Percentiles rank a stretch among this genome's conserved stretches.
These are phyloP conservation scores for Limosa lapponica DNA, from an alignment of 2,797 vertebrate genomes.

Conservation along the genomic window DNA sequence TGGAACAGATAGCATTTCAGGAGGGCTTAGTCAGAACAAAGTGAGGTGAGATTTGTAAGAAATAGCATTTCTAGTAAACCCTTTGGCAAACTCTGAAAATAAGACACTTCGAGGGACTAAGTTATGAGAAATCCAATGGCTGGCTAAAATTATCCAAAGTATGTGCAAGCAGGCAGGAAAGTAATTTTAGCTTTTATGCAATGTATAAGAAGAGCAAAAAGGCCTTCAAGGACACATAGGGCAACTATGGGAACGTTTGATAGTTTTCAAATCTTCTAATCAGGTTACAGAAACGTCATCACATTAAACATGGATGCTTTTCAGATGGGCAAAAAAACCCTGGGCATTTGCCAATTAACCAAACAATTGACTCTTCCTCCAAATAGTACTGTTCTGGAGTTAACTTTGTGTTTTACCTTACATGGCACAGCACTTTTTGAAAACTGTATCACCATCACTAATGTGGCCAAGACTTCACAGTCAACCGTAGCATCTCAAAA, in stretches of 20 bases:
- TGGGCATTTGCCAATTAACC: neutral
- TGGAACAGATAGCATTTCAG: slow-evolving; percentile 22
- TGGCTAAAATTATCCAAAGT: slow-evolving; percentile 3
- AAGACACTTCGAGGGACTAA: neutral
- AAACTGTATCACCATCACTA: neutral
- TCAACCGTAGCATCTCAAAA: neutral
- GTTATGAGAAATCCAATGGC: slow-evolving; percentile 1
- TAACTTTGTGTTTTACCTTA: neutral
- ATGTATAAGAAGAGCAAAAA: neutral
- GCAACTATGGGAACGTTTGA: neutral
- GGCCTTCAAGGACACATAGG: neutral
- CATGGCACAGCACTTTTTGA: neutral
- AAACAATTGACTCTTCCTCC: neutral
- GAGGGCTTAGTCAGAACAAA: slow-evolving; percentile 35
- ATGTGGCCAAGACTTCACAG: neutral
- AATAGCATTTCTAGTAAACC: slow-evolving; percentile 21
- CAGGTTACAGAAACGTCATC: neutral
- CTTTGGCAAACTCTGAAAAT: neutral
- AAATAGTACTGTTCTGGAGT: neutral
- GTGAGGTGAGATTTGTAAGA: neutral
- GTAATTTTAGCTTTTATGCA: slow-evolving; percentile 10
- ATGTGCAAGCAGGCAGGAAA: neutral
- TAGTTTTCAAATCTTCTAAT: neutral
- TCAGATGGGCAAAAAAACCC: neutral
- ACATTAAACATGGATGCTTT: neutral